phyloP scores from a whole-genome alignment of 2,888 invertebrate genomes.

The Tubulanus polymorphus region DNA sequence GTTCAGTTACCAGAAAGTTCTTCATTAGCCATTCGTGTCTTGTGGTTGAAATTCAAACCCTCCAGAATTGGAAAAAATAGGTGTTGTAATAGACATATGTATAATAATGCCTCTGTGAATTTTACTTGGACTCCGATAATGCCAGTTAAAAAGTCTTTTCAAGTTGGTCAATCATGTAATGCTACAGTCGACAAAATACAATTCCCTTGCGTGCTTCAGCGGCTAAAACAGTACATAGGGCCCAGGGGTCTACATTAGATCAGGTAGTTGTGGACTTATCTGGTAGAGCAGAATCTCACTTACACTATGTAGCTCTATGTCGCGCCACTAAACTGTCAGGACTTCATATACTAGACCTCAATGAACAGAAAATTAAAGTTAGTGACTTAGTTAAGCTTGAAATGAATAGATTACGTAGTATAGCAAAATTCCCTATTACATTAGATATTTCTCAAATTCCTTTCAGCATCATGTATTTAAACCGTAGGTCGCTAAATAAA shows the following conservation, averaged over 20 bases:
- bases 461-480: too few species aligned
- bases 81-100: constrained; percentile 14
- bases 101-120: background rate
- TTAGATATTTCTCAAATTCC: too few species aligned
- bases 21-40: background rate
- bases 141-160: constrained; percentile 13
- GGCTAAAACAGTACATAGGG: constrained; percentile 23
- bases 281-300: constrained; percentile 15
- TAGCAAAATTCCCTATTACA: too few species aligned
- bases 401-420: background rate
- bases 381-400: background rate
- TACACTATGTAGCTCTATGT: constrained; percentile 24
- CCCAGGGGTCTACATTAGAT: constrained; percentile 22
- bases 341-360: constrained; percentile 16
- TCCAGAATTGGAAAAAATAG: constrained; percentile 1
- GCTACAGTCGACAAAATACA: constrained; percentile 13
- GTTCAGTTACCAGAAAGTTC: background rate
- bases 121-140: constrained; percentile 7
- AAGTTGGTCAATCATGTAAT: constrained; percentile 10
- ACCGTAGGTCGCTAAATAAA: too few species aligned
- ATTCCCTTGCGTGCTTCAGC: constrained; percentile 20
- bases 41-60: constrained; percentile 19
- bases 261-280: constrained; percentile 20
- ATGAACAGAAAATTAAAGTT: background rate
- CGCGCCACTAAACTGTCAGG: constrained; percentile 14